Percentiles rank a stretch among this genome's conserved stretches.
These are phyloP conservation scores for Myotis pilosus DNA, from an alignment of 2,797 vertebrate species.

Conservation along the genomic window DNA sequence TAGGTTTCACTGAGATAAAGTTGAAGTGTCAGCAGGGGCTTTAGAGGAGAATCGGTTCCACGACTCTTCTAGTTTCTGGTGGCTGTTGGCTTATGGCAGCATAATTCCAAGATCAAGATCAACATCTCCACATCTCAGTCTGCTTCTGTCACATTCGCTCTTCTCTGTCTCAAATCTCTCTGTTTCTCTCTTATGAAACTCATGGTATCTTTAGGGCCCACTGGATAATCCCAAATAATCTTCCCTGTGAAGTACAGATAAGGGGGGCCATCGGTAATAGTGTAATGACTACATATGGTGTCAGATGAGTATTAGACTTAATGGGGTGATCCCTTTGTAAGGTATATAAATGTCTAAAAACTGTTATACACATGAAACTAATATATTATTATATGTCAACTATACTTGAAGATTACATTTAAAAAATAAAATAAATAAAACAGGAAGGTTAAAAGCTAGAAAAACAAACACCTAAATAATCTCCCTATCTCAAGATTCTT, in stretches of 20 bases:
- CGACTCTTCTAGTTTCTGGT: neutral
- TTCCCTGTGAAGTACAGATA: neutral
- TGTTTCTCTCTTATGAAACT: neutral
- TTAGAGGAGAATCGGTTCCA: accelerated
- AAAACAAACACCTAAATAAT: neutral
- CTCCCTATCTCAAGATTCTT: neutral
- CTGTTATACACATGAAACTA: neutral
- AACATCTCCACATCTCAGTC: neutral
- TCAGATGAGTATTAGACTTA: neutral
- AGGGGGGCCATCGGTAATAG: neutral
- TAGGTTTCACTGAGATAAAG: neutral
- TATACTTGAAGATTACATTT: neutral
- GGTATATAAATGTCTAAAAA: neutral
- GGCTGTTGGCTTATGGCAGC: neutral
- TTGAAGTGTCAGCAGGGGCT: neutral
- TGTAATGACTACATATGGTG: neutral
- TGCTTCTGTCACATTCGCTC: neutral
- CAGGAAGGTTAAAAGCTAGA: neutral
- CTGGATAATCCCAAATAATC: neutral
- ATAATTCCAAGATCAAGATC: neutral
- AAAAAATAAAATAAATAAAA: neutral
- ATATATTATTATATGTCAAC: neutral
- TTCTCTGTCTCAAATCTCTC: neutral
- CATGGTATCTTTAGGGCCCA: neutral
- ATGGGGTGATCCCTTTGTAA: neutral